Base-by-base conservation (phyloP, 2,888 invertebrate genomes). In the Dascillus cervinus region DNA sequence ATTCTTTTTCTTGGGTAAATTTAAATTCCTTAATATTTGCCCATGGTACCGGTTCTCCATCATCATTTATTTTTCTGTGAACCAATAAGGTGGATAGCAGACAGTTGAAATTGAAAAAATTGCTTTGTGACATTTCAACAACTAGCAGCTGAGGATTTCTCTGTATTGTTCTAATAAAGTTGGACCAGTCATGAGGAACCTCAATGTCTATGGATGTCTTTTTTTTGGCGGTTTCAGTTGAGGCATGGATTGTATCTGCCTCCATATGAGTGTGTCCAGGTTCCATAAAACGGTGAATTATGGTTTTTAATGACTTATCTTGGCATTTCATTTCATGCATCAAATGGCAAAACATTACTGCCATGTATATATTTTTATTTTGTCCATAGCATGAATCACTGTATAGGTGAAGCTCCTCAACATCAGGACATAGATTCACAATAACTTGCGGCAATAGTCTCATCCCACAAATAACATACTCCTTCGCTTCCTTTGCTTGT, bases 201-300 rank as follows among this genome's bases (percentile, higher is more conserved):
- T 22, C 8, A n/a, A 22, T 22, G 22, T 22, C 8, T 3, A 11
- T n/a, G 10, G 22, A 26, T 22, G 22, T 34, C 10, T 3, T 4
- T 22, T 22, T 22, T 22, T n/a, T 22, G n/a, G 22, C 22, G 4
- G 22, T 22, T 22, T 22, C 22, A 9, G 10, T 22, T 4, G 22
- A n/a, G 8, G 22, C 22, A 29, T 37, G 40, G 9, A 37, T 40
- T 4, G 31, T 30, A 10, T 39, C 31, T 4, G 37, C 40, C 22
- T 22, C 22, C 22, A 22, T 22, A n/a, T 22, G 22, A 4, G 22
- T 22, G 10, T 22, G 22, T 4, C 8, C 22, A 9, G 22, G 22
- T 22, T 22, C 22, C 22, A 22, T 22, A n/a, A 22, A 22, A n/a
- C 22, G n/a, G 8, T 22, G 8, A 22, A 9, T 22, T 22, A 22